A percentile compares a stretch with the other conserved stretches of the same genome.
Conservation (phyloP, 2,797 vertebrate species). For the Periparus ater region DNA sequence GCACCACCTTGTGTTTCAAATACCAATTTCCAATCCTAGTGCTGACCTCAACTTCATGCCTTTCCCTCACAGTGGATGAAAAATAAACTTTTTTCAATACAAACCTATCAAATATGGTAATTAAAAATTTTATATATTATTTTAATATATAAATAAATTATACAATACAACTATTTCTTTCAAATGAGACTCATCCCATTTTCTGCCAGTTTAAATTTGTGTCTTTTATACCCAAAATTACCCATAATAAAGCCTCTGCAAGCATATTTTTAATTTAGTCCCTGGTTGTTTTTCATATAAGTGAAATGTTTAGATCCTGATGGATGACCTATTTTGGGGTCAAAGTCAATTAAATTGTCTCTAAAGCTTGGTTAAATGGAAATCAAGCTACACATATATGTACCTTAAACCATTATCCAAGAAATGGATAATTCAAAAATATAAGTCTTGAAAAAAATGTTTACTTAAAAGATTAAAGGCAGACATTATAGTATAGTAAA, state of each 20-base stretch:
- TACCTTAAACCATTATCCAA: neutral
- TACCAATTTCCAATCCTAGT: neutral
- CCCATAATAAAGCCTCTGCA: neutral
- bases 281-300: neutral
- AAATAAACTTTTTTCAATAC: neutral
- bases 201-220: neutral
- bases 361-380: neutral
- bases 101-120: neutral
- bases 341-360: neutral
- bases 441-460: neutral
- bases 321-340: neutral
- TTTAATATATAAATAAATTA: neutral
- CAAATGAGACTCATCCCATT: neutral
- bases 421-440: constrained; percentile 1
- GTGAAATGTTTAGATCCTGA: neutral
- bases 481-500: neutral
- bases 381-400: neutral
- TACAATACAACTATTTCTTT: neutral
- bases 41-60: neutral
- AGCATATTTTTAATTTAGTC: neutral
- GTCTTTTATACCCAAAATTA: neutral
- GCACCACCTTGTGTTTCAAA: constrained; percentile 76
- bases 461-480: constrained; percentile 24
- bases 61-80: neutral
- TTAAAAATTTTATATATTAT: neutral